phyloP scores from a whole-genome alignment of 2,888 invertebrate species.

The Ommatoiulus sabulosus region DNA sequence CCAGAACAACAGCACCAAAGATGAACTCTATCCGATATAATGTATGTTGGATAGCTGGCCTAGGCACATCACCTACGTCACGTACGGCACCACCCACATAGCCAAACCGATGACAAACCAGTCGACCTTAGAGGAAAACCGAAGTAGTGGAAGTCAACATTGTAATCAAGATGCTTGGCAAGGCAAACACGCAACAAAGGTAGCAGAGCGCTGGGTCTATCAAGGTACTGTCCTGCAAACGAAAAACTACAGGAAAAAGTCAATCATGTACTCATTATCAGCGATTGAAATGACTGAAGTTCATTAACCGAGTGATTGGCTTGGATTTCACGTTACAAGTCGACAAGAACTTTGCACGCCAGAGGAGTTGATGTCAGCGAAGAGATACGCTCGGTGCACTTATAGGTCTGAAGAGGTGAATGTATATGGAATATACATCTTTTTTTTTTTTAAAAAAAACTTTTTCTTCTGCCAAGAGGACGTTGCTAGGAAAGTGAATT shows the following conservation, averaged over 20 bases:
- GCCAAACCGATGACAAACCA: constrained; percentile 16
- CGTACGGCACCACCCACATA: constrained; percentile 34
- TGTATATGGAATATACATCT: too few relatives aligned
- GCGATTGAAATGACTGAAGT: constrained; percentile 3
- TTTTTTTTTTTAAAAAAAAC: background rate
- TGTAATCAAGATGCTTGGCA: constrained; percentile 6
- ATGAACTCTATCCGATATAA: background rate
- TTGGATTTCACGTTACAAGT: background rate
- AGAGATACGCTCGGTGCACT: background rate
- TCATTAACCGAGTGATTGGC: constrained; percentile 21
- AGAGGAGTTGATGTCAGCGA: background rate
- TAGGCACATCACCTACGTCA: constrained; percentile 16
- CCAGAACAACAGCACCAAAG: background rate
- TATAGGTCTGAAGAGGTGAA: background rate
- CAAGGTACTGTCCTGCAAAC: background rate
- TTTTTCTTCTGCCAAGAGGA: background rate
- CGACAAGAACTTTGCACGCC: constrained; percentile 29
- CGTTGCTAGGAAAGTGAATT: background rate
- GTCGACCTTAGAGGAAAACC: constrained; percentile 7
- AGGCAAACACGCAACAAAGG: constrained; percentile 28
- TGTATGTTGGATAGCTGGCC: background rate
- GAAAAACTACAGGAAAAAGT: constrained; percentile 17
- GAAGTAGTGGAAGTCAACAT: constrained; percentile 14
- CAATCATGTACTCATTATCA: constrained; percentile 18
- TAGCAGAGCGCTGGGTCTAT: background rate